Evolutionary conservation across 37 sponge, comb jelly and placozoan species (phyloP).

Genomic region (Agelas oroides): DNA sequence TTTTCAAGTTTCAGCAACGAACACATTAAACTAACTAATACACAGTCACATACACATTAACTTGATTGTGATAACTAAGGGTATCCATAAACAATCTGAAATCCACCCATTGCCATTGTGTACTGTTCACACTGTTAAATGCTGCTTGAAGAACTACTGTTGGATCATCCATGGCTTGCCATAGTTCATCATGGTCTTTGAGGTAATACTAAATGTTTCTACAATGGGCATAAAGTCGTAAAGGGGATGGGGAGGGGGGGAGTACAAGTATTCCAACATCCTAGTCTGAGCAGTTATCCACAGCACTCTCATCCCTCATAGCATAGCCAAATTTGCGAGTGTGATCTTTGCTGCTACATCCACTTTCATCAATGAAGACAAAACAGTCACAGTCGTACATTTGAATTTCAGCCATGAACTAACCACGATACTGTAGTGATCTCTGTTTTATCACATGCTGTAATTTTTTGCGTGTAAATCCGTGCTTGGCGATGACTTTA

Average conservation of each 20-base stretch:
- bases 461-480: slow-evolving; percentile 17
- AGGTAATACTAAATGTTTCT: slow-evolving; percentile 32
- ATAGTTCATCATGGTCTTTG: slow-evolving; percentile 22
- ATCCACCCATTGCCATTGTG: slow-evolving; percentile 24
- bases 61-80: neutral
- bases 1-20: too few species aligned
- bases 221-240: slow-evolving; percentile 37
- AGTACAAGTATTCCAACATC: neutral
- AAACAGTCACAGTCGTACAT: slow-evolving; percentile 8
- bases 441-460: slow-evolving; percentile 12
- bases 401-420: neutral
- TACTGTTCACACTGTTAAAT: slow-evolving; percentile 15
- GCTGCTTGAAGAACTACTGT: slow-evolving; percentile 30
- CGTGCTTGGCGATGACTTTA: neutral
- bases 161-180: slow-evolving; percentile 9
- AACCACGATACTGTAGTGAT: neutral
- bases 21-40: too few species aligned
- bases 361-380: slow-evolving; percentile 43
- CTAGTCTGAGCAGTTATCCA: slow-evolving; percentile 3
- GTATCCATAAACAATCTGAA: slow-evolving; percentile 14
- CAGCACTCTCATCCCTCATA: slow-evolving; percentile 6
- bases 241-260: slow-evolving; percentile 28
- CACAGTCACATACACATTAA: too few species aligned
- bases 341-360: slow-evolving; percentile 18
- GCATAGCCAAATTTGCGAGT: slow-evolving; percentile 38